These are phyloP conservation scores for Hemitrygon akajei DNA, from an alignment of 2,797 vertebrate genomes.

Conservation along the genomic window DNA sequence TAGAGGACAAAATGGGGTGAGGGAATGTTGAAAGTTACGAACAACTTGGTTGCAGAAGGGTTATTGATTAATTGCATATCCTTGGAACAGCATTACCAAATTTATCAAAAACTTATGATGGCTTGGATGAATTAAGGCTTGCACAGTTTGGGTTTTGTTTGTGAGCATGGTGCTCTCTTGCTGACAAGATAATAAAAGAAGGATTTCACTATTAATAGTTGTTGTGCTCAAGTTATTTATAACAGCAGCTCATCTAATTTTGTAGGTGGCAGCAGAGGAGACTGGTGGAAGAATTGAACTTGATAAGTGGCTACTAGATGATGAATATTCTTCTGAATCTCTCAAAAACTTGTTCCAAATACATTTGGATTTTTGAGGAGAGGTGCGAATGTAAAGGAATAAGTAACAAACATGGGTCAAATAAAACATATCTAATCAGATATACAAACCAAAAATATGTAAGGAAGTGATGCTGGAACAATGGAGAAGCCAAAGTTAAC, in stretches of 20 bases:
- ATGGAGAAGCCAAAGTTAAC: neutral
- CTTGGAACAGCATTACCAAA: no score
- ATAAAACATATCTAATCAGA: neutral
- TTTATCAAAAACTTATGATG: no score
- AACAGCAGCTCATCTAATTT: neutral
- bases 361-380: neutral
- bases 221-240: no score
- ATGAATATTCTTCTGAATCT: neutral
- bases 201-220: no score
- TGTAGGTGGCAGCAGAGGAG: neutral
- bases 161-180: no score
- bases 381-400: neutral
- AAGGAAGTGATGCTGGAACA: neutral
- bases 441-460: neutral
- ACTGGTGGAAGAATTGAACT: neutral
- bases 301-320: neutral
- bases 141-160: no score
- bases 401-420: neutral
- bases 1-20: no score
- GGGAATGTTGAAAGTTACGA: no score
- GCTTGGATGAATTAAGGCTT: no score
- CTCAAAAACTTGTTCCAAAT: neutral
- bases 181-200: no score
- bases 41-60: no score
- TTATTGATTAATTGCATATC: no score